phyloP scores from a whole-genome alignment of 2,888 invertebrate species.

The Lasiommata megera region DNA sequence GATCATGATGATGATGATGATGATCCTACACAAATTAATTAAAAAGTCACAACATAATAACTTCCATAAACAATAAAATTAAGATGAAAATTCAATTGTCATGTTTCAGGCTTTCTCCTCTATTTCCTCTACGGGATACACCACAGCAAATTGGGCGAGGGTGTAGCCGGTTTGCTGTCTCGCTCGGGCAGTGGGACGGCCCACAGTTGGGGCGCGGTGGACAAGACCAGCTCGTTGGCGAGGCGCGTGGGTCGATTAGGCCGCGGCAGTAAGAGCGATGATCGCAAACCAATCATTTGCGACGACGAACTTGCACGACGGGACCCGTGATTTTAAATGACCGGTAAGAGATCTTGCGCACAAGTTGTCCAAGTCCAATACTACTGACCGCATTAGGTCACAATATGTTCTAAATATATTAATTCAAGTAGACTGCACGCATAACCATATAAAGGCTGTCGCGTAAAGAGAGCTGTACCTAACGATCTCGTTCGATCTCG shows the following conservation, averaged over 20 bases:
- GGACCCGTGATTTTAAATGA: constrained; percentile 61
- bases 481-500: too few species aligned
- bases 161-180: constrained; percentile 68
- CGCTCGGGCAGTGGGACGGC: constrained; percentile 65
- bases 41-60: too few species aligned
- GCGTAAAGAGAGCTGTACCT: too few species aligned
- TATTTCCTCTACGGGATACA: constrained; percentile 93
- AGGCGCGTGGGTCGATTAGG: constrained; percentile 65
- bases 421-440: too few species aligned
- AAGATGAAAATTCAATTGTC: neutral
- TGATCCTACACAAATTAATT: too few species aligned
- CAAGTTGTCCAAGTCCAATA: too few species aligned
- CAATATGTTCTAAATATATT: too few species aligned
- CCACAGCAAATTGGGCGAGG: constrained; percentile 89
- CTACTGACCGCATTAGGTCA: too few species aligned
- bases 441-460: too few species aligned
- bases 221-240: constrained; percentile 66
- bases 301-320: constrained; percentile 69
- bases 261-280: constrained; percentile 63
- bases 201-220: constrained; percentile 72
- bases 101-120: constrained; percentile 85
- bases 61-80: too few species aligned
- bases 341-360: neutral
- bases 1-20: too few species aligned
- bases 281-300: constrained; percentile 71